Base-by-base conservation (phyloP, 2,113 vertebrate genomes). In the Oriolus oriolus region DNA sequence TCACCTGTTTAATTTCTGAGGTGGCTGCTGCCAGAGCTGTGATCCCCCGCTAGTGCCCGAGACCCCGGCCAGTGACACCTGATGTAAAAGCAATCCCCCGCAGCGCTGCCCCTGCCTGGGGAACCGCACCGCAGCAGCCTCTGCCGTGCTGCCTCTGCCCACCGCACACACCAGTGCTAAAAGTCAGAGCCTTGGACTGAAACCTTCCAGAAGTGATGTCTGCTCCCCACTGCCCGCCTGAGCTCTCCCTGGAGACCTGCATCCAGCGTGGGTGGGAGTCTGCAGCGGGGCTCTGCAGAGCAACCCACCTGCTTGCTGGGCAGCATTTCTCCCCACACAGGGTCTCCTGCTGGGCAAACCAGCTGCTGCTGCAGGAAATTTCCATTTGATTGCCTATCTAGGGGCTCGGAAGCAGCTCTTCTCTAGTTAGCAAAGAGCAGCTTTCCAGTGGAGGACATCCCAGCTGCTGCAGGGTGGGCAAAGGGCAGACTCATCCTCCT, bases 1-100 rank as follows among this genome's bases (percentile, higher is more conserved):
- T 85, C 80, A 35, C 17, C 82, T 83, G 37, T 71, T 83, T 45
- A 52, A 79, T 66, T 90, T 91, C 80, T 83, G 33, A 77, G 70
- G 64, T 84, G 83, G 22, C 42, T 56, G 37, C 17, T 23, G 61
- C 23, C 4, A 6, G 50, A 26, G 30, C 60, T 53, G 74, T 57
- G 78, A 69, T 37, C 69, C 60, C 60, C 22, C 6, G 56, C 61
- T 63, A 59, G 84, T 30, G 68, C 47, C 28, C 0, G 3, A 52
- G 44, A 88, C 41, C 56, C 77, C 64, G 23, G 5, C 2, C 30
- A 35, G 47, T 73, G 61, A n/a, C 11, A 69, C 54, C 64, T 53
- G 89, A 66, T 59, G 75, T 33, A 78, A 57, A 92, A 73, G 54
- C 80, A 71, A 44, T 31, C 4, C 50, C 84, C 41, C 1, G 47